Percentiles rank a stretch among this genome's conserved stretches.
These are phyloP conservation scores for Lates calcarifer DNA, from an alignment of 2,113 vertebrate species.

Conservation along the genomic window DNA sequence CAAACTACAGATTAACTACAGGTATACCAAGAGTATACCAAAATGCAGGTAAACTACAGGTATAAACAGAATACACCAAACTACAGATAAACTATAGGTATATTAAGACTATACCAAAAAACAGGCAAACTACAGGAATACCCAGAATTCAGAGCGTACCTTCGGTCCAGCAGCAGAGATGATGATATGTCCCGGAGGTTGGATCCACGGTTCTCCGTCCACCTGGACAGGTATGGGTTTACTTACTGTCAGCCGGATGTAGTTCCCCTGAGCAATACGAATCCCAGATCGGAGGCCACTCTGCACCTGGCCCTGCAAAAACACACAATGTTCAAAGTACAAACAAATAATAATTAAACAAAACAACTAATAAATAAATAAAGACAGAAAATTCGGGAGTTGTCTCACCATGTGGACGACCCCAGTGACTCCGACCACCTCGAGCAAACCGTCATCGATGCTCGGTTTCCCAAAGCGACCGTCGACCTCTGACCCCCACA, in stretches of 20 bases:
- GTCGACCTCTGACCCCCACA: constrained; percentile 96
- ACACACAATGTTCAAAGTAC: constrained; percentile 15
- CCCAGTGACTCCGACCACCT: constrained; percentile 96
- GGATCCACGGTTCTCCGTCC: constrained; percentile 98
- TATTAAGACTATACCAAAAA: no score
- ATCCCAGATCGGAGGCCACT: constrained; percentile 95
- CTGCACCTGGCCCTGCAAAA: constrained; percentile 94
- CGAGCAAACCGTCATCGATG: constrained; percentile 94
- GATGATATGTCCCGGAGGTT: constrained; percentile 93
- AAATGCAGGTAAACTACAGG: no score
- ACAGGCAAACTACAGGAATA: no score
- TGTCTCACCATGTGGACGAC: constrained; percentile 96
- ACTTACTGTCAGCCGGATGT: constrained; percentile 90
- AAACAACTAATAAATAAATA: neutral
- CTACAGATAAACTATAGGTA: no score
- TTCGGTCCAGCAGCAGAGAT: constrained; percentile 96
- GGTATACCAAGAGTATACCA: no score
- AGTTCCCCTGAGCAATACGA: constrained; percentile 95
- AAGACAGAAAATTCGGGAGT: neutral
- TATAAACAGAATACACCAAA: no score
- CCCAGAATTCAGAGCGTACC: constrained; percentile 63
- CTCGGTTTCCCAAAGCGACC: constrained; percentile 89
- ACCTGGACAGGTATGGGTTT: constrained; percentile 95
- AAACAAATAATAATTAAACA: constrained; percentile 16
- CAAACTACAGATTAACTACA: no score